Conservation (phyloP, 2,888 invertebrate genomes). For the Drosophila ustulata region DNA sequence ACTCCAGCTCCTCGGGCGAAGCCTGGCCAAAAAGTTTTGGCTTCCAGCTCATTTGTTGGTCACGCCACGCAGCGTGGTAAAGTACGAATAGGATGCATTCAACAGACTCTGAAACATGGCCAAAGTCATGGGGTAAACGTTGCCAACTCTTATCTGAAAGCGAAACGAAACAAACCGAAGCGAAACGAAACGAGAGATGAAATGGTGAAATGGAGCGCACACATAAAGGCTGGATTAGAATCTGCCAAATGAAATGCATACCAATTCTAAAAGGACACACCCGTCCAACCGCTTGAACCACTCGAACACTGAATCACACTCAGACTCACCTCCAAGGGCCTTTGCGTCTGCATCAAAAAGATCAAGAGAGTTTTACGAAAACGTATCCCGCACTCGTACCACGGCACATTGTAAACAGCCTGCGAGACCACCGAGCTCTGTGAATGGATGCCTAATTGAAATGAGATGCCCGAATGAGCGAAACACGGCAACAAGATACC, state of each 20-base stretch:
- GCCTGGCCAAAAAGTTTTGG: constrained; percentile 64
- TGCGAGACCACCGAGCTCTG: constrained; percentile 78
- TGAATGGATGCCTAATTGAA: constrained; percentile 6
- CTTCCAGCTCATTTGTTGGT: constrained; percentile 78
- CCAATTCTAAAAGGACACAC: constrained; percentile 26
- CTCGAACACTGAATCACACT: background rate
- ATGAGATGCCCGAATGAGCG: background rate
- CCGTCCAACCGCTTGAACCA: background rate
- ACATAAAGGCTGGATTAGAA: constrained; percentile 70
- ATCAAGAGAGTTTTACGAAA: constrained; percentile 76
- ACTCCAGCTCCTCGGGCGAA: background rate
- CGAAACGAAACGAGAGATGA: constrained; percentile 55
- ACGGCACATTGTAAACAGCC: constrained; percentile 81
- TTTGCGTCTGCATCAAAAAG: constrained; percentile 79
- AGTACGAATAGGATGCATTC: constrained; percentile 83
- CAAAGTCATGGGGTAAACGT: constrained; percentile 77
- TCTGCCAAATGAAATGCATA: constrained; percentile 60
- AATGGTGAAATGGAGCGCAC: constrained; percentile 70
- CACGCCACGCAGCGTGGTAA: constrained; percentile 81
- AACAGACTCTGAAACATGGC: constrained; percentile 81
- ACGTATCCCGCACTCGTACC: constrained; percentile 73
- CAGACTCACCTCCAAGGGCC: constrained; percentile 76
- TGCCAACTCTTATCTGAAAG: constrained; percentile 71
- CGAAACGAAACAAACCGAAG: constrained; percentile 22
- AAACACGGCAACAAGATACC: constrained; percentile 58